These are phyloP conservation scores for Pocillopora verrucosa DNA, from an alignment of 64 coral and sea anemone species.

Conservation along the genomic window DNA sequence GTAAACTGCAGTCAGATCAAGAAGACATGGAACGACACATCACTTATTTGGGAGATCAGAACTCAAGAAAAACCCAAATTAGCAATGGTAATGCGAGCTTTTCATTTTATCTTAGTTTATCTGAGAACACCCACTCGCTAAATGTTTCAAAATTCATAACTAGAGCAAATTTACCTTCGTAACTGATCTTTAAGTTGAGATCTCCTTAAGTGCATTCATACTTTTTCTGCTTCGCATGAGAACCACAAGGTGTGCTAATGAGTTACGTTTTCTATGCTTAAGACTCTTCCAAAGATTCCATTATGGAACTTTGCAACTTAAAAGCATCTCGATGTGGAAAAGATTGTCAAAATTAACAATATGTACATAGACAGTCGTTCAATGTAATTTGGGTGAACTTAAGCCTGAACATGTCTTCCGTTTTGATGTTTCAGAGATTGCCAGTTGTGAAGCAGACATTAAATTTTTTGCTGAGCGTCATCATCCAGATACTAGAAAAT, in stretches of 20 bases:
- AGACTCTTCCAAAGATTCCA: too few relatives aligned
- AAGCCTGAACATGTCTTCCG: background rate
- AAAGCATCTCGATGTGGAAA: too few relatives aligned
- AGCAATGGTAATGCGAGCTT: background rate
- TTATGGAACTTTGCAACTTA: too few relatives aligned
- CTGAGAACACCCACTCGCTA: background rate
- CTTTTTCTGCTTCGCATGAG: too few relatives aligned
- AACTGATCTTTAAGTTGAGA: too few relatives aligned
- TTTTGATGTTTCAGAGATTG: conserved; percentile 25
- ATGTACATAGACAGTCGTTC: background rate
- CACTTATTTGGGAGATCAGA: background rate
- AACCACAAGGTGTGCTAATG: background rate
- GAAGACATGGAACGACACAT: background rate
- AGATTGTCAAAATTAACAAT: too few relatives aligned
- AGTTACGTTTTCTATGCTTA: background rate
- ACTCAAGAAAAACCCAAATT: background rate
- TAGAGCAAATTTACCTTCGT: background rate
- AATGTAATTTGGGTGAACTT: background rate
- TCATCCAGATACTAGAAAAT: conserved; percentile 35
- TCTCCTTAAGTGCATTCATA: too few relatives aligned
- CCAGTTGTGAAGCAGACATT: conserved; percentile 40
- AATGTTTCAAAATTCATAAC: background rate
- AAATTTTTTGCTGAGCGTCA: conserved; percentile 21
- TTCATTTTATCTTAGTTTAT: background rate
- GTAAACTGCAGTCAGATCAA: background rate